These are phyloP conservation scores for Spodoptera littoralis DNA, from an alignment of 2,888 invertebrate species.

Conservation along the genomic window DNA sequence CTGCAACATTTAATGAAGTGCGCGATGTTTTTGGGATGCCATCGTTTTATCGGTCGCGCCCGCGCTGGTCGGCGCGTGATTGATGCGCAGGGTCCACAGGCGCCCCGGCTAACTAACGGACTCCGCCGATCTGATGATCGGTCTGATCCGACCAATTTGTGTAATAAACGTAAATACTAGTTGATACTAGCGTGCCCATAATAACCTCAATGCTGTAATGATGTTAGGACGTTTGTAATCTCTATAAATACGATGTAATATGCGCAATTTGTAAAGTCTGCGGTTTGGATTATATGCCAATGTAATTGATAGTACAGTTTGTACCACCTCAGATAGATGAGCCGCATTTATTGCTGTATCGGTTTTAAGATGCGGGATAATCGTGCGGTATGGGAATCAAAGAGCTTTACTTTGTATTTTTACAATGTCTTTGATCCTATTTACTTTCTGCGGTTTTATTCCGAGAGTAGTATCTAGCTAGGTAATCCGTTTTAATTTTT, in stretches of 20 bases:
- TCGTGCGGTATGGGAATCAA: constrained; percentile 5
- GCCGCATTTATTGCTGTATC: constrained; percentile 26
- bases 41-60: constrained; percentile 58
- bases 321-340: constrained; percentile 20
- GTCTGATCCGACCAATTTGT: constrained; percentile 58
- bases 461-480: background rate
- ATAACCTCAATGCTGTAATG: constrained; percentile 42
- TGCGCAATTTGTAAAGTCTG: constrained; percentile 51
- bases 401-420: too few relatives aligned
- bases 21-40: constrained; percentile 61
- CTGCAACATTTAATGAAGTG: constrained; percentile 61
- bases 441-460: background rate
- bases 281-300: constrained; percentile 47
- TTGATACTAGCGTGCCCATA: constrained; percentile 53
- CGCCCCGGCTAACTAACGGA: constrained; percentile 45
- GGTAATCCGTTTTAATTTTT: too few relatives aligned
- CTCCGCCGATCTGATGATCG: constrained; percentile 43
- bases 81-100: constrained; percentile 54
- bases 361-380: constrained; percentile 5
- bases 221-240: constrained; percentile 48
- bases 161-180: constrained; percentile 63
- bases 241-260: constrained; percentile 51
- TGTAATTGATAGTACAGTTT: constrained; percentile 51
- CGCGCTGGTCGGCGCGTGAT: constrained; percentile 34
- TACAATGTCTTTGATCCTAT: too few relatives aligned